Evolutionary conservation across 2,113 vertebrate species (phyloP), one percentile per base, ranked within the genome.

Genomic region (Benitochromis conjunctus): DNA sequence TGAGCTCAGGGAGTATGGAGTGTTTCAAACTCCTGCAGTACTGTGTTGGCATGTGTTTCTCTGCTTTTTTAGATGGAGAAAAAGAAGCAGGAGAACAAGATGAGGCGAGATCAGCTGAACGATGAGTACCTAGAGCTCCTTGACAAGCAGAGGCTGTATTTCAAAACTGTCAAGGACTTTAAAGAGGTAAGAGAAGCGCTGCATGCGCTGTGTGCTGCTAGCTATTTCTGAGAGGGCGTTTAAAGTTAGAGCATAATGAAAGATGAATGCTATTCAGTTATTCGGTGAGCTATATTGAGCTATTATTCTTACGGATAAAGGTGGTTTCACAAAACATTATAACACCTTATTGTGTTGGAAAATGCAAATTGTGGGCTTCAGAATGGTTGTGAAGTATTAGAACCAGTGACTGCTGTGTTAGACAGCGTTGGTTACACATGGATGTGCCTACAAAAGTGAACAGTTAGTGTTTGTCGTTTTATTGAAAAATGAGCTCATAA

Each of bases 151-250:
- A 96, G 99, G 69, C 97, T 99, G 4, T 99, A 99, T 92, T 99
- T 99, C 89, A 99, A 99, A 95, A 99, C 99, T 0, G 98, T 99
- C 80, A 99, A 99, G 94, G 99, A 99, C 93, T 99, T 99, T 91
- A 99, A 99, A 94, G 99, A 99, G 98, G 99, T 99, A 64, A 96
- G 95, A 13, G 14, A n/a, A n/a, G 9, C 4, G 6, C 1, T 12
- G 12, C 18, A 13, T 53, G 18, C 3, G 7, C 38, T 10, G 38
- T 41, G 38, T 10, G 9, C 38, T 19, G 48, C 41, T 71, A 13
- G 64, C 36, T 41, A 41, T 46, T 66, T 5, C 34, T 66, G 1
- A 46, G 21, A 46, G 66, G 21, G 13, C 41, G 0, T 46, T 46
- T 71, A 7, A 14, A 71, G 66, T 46, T 26, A 11, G 38, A 71